Percentiles rank a stretch among this genome's conserved stretches.
These are phyloP conservation scores for Cathartes aura DNA, from an alignment of 2,113 vertebrate genomes.

Conservation along the genomic window DNA sequence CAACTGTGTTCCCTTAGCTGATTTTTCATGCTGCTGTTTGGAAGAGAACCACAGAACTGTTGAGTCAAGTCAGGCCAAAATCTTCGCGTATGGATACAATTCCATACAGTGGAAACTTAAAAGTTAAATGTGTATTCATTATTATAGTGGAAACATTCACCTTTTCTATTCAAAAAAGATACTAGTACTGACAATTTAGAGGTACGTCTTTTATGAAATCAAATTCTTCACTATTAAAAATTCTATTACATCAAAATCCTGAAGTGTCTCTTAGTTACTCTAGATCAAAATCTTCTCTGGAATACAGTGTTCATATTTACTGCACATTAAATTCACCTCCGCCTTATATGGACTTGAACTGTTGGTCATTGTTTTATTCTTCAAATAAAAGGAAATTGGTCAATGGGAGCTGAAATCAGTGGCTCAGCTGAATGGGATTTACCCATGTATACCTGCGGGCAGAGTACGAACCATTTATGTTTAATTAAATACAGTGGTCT, in stretches of 20 bases:
- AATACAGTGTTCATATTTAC: not conserved
- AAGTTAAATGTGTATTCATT: not conserved
- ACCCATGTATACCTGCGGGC: not conserved
- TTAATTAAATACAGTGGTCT: constrained; percentile 36
- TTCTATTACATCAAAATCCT: not conserved
- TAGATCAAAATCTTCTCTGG: not conserved
- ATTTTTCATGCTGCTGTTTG: not conserved
- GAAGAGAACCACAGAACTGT: not conserved
- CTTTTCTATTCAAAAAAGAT: not conserved
- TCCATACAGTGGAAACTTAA: not conserved
- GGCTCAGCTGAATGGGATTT: not conserved
- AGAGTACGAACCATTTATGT: not conserved
- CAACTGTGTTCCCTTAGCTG: not conserved
- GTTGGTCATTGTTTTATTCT: not conserved
- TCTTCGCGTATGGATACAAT: not conserved
- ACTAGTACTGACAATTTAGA: not conserved
- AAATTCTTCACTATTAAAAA: not conserved
- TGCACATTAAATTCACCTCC: not conserved
- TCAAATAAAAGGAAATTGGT: not conserved
- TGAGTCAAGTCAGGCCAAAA: not conserved
- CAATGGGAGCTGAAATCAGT: not conserved
- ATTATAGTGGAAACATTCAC: not conserved
- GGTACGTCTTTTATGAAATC: not conserved
- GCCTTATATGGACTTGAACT: not conserved
- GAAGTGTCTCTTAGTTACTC: not conserved